Evolutionary conservation across 2,113 vertebrate species (phyloP).

Genomic region (Bos taurus): ARS-UCD2.0 NC_037345.1:50364501-50365000

Average conservation of each 20-base stretch:
- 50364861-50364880: neutral
- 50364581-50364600: neutral
- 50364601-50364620: neutral
- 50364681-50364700: neutral
- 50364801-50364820: neutral
- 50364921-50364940: neutral
- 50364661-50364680: neutral
- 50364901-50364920: neutral
- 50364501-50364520: neutral
- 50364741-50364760: neutral
- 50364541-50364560: neutral
- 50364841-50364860: neutral
- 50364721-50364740: neutral
- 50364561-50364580: neutral
- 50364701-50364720: neutral
- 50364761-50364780: neutral
- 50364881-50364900: neutral
- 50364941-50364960: neutral
- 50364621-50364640: neutral
- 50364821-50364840: neutral
- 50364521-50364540: neutral
- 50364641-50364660: neutral
- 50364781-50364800: neutral
- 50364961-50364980: neutral
- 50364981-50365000: neutral